These are phyloP conservation scores for Holacanthus passer DNA, from an alignment of 2,113 vertebrate genomes.

Conservation along the genomic window DNA sequence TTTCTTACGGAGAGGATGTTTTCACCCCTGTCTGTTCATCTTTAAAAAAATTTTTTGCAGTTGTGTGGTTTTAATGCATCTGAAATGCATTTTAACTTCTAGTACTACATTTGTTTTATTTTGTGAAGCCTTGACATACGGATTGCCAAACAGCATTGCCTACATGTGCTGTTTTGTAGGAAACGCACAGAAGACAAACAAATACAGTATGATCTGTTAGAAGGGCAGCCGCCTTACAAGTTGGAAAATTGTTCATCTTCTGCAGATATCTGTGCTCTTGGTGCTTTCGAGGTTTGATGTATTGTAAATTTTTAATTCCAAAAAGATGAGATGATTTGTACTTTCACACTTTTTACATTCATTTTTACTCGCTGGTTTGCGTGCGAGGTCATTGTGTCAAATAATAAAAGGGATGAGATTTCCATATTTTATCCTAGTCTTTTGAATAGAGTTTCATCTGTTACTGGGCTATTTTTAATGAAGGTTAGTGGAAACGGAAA, in stretches of 20 bases:
- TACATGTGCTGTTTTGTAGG: neutral
- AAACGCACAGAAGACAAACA: neutral
- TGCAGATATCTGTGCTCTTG: neutral
- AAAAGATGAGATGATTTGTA: constrained; percentile 3
- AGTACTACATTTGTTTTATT: neutral
- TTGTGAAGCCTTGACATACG: neutral
- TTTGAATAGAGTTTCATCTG: neutral
- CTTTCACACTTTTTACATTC: neutral
- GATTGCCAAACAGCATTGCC: neutral
- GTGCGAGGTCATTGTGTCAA: neutral
- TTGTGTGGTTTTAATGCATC: too few species aligned
- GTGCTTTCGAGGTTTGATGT: neutral
- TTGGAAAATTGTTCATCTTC: neutral
- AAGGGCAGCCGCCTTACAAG: neutral
- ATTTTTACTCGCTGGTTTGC: neutral
- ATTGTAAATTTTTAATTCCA: constrained; percentile 20
- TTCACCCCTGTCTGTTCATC: neutral
- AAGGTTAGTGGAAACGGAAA: neutral
- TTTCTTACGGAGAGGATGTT: neutral
- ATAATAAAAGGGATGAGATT: neutral
- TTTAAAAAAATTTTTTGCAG: too few species aligned
- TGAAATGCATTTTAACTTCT: neutral
- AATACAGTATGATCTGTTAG: neutral
- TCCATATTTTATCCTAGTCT: neutral
- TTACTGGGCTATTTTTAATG: neutral